Evolutionary conservation across 2,888 invertebrate species (phyloP).

Genomic region (Tachina fera): DNA sequence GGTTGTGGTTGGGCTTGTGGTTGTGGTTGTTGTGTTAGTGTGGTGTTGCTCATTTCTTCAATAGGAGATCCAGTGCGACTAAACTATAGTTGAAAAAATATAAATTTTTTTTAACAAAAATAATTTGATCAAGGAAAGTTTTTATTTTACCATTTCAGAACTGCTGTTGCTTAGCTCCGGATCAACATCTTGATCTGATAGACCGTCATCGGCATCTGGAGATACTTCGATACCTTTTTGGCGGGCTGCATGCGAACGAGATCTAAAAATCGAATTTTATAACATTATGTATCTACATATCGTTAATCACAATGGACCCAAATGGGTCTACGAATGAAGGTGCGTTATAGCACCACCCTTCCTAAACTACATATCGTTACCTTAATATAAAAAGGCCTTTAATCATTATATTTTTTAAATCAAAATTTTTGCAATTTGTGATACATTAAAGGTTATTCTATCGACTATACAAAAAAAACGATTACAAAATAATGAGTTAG

Average conservation of each 20-base stretch:
- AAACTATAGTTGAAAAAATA: constrained; percentile 74
- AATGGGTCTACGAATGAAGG: no score
- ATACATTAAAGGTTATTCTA: no score
- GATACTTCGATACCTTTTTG: constrained; percentile 85
- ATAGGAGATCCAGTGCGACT: constrained; percentile 81
- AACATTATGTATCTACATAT: no score
- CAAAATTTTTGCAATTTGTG: no score
- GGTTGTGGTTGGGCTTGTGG: constrained; percentile 33
- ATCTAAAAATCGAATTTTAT: constrained; percentile 82
- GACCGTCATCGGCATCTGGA: constrained; percentile 85
- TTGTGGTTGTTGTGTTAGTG: constrained; percentile 14
- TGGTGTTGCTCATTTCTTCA: constrained; percentile 78
- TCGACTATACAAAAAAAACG: no score
- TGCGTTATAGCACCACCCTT: no score
- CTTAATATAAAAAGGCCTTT: no score
- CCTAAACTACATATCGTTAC: no score
- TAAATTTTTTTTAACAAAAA: neutral
- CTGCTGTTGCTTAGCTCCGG: constrained; percentile 83
- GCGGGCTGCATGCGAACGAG: constrained; percentile 88
- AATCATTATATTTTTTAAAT: no score
- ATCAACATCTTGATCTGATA: constrained; percentile 86
- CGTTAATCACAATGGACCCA: no score
- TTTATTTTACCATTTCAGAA: constrained; percentile 80
- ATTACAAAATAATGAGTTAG: no score
- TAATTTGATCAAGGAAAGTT: neutral